Evolutionary conservation across 2,113 vertebrate species (phyloP).

Genomic region (Dromas ardeola): DNA sequence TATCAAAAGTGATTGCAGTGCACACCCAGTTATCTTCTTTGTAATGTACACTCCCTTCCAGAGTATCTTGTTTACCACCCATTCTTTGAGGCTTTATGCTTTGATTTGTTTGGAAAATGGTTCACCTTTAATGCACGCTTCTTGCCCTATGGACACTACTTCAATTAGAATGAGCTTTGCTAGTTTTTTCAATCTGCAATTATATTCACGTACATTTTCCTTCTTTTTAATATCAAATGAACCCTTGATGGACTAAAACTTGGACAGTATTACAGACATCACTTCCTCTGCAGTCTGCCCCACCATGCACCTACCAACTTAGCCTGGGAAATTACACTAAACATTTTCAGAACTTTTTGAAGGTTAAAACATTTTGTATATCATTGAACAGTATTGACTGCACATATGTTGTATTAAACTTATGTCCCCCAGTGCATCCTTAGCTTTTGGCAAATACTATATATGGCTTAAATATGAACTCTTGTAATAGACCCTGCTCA

Average conservation of each 20-base stretch:
- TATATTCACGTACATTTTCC: not conserved
- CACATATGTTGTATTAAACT: not conserved
- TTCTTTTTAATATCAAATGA: not conserved
- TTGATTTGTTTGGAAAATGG: not conserved
- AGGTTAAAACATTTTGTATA: not conserved
- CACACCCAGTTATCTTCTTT: not conserved
- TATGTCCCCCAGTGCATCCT: not conserved
- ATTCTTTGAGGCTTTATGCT: not conserved
- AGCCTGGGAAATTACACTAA: not conserved
- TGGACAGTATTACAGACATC: not conserved
- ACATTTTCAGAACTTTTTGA: not conserved
- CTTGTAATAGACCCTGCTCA: not conserved
- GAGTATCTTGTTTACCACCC: not conserved
- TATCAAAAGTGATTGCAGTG: not conserved
- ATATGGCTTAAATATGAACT: not conserved
- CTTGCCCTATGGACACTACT: not conserved
- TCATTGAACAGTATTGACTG: not conserved
- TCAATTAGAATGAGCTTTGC: not conserved
- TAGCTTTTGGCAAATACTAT: not conserved
- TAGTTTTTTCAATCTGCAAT: not conserved
- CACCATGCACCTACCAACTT: not conserved
- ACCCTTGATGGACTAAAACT: not conserved
- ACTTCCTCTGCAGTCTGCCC: not conserved
- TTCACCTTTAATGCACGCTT: not conserved
- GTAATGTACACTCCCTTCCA: not conserved